These are phyloP conservation scores for Tetramorium parvispinum DNA, from an alignment of 1,140 invertebrate species.

Conservation along the genomic window DNA sequence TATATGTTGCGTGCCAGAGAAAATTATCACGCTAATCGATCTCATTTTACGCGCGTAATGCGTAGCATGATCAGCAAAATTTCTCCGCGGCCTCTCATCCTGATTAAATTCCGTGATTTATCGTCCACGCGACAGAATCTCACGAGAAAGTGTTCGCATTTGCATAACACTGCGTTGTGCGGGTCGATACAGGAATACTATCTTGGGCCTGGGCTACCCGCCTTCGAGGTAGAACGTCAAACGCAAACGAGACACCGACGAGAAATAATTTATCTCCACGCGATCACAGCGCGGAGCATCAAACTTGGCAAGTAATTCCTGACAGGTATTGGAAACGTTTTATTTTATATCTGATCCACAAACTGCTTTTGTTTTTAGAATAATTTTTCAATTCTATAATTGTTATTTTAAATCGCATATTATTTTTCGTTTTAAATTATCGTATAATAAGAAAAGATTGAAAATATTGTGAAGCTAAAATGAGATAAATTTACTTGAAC, in stretches of 20 bases:
- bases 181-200: slow-evolving; percentile 55
- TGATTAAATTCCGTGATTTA: slow-evolving; percentile 61
- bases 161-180: slow-evolving; percentile 9
- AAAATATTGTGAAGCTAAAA: background rate
- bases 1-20: background rate
- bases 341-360: background rate
- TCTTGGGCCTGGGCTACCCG: background rate
- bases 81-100: slow-evolving; percentile 10
- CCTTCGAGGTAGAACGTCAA: slow-evolving; percentile 19
- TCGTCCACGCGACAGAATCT: slow-evolving; percentile 32
- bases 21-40: slow-evolving; percentile 45
- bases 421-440: background rate
- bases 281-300: background rate
- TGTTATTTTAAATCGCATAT: background rate
- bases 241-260: slow-evolving; percentile 21
- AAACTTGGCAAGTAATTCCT: slow-evolving; percentile 2
- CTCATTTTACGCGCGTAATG: slow-evolving; percentile 8
- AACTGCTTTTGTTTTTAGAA: slow-evolving; percentile 11
- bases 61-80: slow-evolving; percentile 43
- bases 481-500: background rate
- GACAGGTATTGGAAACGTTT: background rate
- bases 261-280: slow-evolving; percentile 51
- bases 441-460: background rate
- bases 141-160: slow-evolving; percentile 46
- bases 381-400: slow-evolving; percentile 24